phyloP scores from a whole-genome alignment of 1,140 invertebrate species.

The Drepana arcuata region DNA sequence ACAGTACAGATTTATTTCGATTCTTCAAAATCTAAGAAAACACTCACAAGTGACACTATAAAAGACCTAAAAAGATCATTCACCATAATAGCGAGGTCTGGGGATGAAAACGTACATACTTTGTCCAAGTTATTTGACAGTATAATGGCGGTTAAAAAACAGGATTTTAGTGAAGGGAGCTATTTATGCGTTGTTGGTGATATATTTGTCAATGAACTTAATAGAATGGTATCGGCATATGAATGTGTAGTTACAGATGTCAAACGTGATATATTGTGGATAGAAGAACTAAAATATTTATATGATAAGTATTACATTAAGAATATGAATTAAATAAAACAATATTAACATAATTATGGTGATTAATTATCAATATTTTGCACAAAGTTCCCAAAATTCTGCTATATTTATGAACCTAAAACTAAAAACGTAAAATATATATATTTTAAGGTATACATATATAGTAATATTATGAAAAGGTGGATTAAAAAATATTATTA shows the following conservation, averaged over 20 bases:
- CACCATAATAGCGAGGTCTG: slow-evolving; percentile 19
- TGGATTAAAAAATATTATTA: too few relatives aligned
- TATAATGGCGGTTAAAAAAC: slow-evolving; percentile 28
- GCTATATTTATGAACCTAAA: too few relatives aligned
- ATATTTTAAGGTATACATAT: too few relatives aligned
- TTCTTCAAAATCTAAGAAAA: slow-evolving; percentile 30
- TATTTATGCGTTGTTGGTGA: slow-evolving; percentile 48
- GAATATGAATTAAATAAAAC: slow-evolving; percentile 14
- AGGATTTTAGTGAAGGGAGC: slow-evolving; percentile 32
- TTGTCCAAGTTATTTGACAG: slow-evolving; percentile 36
- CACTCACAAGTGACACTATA: slow-evolving; percentile 17
- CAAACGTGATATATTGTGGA: slow-evolving; percentile 48
- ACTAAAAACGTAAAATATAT: too few relatives aligned
- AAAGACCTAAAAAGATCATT: slow-evolving; percentile 31
- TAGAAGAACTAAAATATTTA: slow-evolving; percentile 50
- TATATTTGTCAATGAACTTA: slow-evolving; percentile 46
- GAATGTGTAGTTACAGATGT: slow-evolving; percentile 30
- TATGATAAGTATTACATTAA: slow-evolving; percentile 56
- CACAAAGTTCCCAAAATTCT: too few relatives aligned
- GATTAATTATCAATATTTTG: too few relatives aligned
- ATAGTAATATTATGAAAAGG: too few relatives aligned
- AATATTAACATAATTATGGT: too few relatives aligned
- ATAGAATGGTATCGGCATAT: slow-evolving; percentile 48
- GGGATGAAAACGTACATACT: slow-evolving; percentile 28
- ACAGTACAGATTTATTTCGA: slow-evolving; percentile 48